Conservation (phyloP, 2,113 vertebrate species). For the Junco hyemalis region DNA sequence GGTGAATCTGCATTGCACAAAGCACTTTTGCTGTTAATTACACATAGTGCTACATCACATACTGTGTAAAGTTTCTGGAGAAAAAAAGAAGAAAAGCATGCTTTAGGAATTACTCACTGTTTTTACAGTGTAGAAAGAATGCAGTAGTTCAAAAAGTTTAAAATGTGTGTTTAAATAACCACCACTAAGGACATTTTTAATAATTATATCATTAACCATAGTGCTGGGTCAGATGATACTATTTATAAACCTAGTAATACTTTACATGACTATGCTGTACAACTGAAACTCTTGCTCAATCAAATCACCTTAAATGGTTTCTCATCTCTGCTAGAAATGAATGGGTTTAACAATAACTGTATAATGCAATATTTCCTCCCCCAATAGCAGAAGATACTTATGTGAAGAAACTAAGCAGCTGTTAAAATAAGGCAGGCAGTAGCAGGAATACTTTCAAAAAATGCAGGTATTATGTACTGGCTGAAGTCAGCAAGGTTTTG, state of each 20-base stretch:
- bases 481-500: neutral
- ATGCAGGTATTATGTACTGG: neutral
- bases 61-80: constrained; percentile 95
- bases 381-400: neutral
- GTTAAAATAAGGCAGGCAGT: neutral
- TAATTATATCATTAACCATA: neutral
- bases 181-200: neutral
- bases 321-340: neutral
- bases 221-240: neutral
- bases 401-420: neutral
- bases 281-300: neutral
- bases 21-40: constrained; percentile 98
- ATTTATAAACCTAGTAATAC: neutral
- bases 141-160: neutral
- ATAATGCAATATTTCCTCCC: neutral
- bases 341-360: neutral
- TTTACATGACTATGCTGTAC: neutral
- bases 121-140: neutral
- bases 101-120: neutral
- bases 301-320: neutral
- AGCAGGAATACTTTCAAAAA: neutral
- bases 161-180: neutral
- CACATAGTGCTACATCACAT: constrained; percentile 96
- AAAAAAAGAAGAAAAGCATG: neutral
- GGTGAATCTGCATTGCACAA: constrained; percentile 93